Evolutionary conservation across 2,113 vertebrate genomes (phyloP), one percentile per base, ranked within the genome.

Genomic region (Crotalus viridis): DNA sequence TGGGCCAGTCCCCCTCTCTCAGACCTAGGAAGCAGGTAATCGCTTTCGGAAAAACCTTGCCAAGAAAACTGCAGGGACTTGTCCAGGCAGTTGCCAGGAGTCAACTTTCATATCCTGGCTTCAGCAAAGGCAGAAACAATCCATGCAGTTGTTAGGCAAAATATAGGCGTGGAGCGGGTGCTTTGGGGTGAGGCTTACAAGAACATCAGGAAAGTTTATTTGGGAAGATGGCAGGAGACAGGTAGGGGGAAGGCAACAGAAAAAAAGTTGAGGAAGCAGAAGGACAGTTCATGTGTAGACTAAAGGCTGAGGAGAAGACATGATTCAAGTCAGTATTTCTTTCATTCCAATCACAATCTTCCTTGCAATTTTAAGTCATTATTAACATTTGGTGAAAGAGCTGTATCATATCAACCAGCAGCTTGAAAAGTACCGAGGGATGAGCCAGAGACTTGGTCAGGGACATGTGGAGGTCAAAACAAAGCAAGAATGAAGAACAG

Each of bases 311-410:
- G 64, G 64, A 69, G 13, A 69, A 69, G 64, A 5, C 28, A 69
- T 33, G 33, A 69, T 69, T 69, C 28, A 69, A 51, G 48, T 51
- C 48, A 51, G 48, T 51, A 95, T 92, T 95, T 97, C 93, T 95
- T 97, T 95, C 90, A 95, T 97, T 97, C 96, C 97, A 93, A 93
- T 91, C 93, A 93, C 93, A 93, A 89, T 43, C 87, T 87, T 85
- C 93, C 93, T 85, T 89, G 93, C 39, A 89, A 46, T 89, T 89
- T 88, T 93, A 81, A 92, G 92, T 93, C 90, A 95, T 91, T 92
- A 90, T 96, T 97, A 95, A 90, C 93, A 97, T 96, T 94, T 93
- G 94, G 91, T 95, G 91, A 95, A 94, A 94, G 85, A 95, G 74
- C 93, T 97, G 95, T 95, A 95, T 95, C 96, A 94, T 69, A 69